Evolutionary conservation across 2,113 vertebrate species (phyloP), one percentile per base, ranked within the genome.

Genomic region (Opisthocomus hoazin): DNA sequence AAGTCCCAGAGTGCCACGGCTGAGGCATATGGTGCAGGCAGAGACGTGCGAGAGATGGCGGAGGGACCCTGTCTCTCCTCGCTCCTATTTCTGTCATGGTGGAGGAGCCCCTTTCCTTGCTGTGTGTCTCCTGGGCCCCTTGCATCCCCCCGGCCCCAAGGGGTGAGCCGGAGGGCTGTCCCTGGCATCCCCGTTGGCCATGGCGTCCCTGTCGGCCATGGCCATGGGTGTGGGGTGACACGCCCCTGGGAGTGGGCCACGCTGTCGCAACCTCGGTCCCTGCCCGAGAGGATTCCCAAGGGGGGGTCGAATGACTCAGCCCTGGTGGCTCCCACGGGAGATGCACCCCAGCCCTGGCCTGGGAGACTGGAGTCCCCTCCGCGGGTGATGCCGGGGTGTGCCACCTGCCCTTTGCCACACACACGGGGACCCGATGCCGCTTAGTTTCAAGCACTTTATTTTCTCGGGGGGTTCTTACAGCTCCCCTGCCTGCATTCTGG

Each of bases 251-350:
- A 61, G 66, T 2, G 1, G 4, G 92, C 36, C 53, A 26, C 1
- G 4, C 37, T 97, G 95, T 93, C 1, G 1, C 66, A 95, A 96
- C 32, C 70, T 76, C 0, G 0, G 19, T 90, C 65, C 36, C 58
- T 87, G 64, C 69, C 4, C 9, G 78, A 94, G 83, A 79, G 75
- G 46, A 86, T 93, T 95, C 94, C 79, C 82, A 88, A 90, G 22
- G n/a, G 10, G 37, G 73, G 30, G 89, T 27, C 12, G 58, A 73
- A 45, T 94, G 92, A 96, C 66, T 95, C 92, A 93, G 79, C 58
- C 41, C 15, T 7, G 7, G 12, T 2, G 2, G 58, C 43, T 80
- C 50, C 63, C 5, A 0, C 0, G 10, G 34, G 64, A 84, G 86
- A 60, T 70, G 60, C 61, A 78, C 17, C 30, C 46, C 10, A 29